These are phyloP conservation scores for Paratrypauchen microcephalus DNA, from an alignment of 2,797 vertebrate genomes.

Conservation along the genomic window DNA sequence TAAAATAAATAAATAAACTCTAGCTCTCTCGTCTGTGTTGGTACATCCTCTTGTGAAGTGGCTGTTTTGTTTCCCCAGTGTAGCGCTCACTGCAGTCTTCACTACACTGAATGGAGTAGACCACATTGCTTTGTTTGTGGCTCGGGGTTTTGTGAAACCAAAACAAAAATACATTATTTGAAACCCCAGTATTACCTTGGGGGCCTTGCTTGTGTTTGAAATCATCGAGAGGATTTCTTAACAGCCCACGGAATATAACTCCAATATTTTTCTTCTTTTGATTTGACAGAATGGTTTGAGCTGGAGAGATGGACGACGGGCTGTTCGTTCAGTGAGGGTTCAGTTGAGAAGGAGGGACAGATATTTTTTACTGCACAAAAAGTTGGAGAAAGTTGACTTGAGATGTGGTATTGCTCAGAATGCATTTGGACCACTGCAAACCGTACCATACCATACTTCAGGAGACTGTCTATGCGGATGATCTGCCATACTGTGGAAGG, in stretches of 20 bases:
- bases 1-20: no score
- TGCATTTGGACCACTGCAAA: no score
- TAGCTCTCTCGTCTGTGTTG: no score
- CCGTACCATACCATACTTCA: no score
- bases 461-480: no score
- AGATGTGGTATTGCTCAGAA: not conserved
- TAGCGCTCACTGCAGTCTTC: no score
- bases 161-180: not conserved
- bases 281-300: not conserved
- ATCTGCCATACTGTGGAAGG: no score
- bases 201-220: not conserved
- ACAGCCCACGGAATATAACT: not conserved
- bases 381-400: not conserved
- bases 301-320: not conserved
- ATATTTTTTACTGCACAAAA: not conserved
- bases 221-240: not conserved
- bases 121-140: no score
- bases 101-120: no score
- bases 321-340: slow-evolving; percentile 10
- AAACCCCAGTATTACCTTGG: not conserved
- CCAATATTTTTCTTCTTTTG: slow-evolving; percentile 8
- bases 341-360: not conserved
- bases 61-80: no score
- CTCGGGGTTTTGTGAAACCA: no score
- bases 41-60: no score